Base-by-base conservation (phyloP, 2,113 vertebrate species). In the Corythaixoides concolor region DNA sequence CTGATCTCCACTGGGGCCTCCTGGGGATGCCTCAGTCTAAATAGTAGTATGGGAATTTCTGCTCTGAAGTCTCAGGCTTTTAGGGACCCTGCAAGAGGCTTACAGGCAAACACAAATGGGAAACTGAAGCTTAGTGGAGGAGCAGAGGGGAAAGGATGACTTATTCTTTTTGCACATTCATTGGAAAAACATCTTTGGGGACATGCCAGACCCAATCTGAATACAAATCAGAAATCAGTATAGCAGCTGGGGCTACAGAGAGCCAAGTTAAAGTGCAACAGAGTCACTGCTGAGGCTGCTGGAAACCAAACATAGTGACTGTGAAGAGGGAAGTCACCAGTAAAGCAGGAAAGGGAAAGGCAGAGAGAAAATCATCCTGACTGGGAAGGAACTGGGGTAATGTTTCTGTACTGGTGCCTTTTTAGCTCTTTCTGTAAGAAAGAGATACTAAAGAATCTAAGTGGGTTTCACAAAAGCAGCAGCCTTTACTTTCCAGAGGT, bases 141-240 rank as follows among this genome's bases (percentile, higher is more conserved):
- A 60, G 63, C 33, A 56, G 17, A 49, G 27, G 30, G 30, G 23
- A 68, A 84, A 85, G 32, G 52, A 84, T 45, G 41, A 81, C 30
- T 89, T 93, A 74, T 27, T 14, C 15, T 22, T 92, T 75, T 78
- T 67, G 30, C 60, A 45, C 17, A 53, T 84, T 86, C 64, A 64
- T 14, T 60, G 62, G n/a, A 64, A 85, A n/a, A 22, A 78, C 9
- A 55, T 50, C 78, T 90, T 58, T 88, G 64, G 50, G 60, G 64
- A 52, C 16, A 11, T 33, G 15, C 50, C 82, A 92, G 33, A 86
- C 15, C 3, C 0, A 0, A 62, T 84, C 47, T 77, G 78, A 93
- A 88, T 64, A 86, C 37, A 90, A 90, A 86, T 37, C 63, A 94
- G 52, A 87, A 95, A 70, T 89, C 84, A 88, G 11, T 60, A 50